phyloP scores from a whole-genome alignment of 2,797 vertebrate genomes.

The Pangasius sanitwongsei region DNA sequence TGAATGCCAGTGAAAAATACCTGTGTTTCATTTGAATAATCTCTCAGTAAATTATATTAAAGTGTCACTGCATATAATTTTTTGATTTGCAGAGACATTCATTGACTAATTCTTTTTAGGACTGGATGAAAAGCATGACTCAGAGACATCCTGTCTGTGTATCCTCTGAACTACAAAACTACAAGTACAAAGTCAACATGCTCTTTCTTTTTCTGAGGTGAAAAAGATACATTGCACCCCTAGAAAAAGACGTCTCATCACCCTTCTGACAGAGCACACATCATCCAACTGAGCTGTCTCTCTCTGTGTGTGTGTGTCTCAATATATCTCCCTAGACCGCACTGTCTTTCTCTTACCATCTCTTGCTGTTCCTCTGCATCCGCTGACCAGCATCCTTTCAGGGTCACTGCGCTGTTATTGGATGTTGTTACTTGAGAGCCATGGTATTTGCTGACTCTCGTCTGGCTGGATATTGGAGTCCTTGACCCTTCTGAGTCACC shows the following conservation, averaged over 20 bases:
- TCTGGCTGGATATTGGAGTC: slow-evolving; percentile 50
- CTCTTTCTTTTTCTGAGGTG: slow-evolving; percentile 22
- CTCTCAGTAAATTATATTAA: not conserved
- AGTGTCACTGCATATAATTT: not conserved
- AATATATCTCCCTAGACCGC: not conserved
- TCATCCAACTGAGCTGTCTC: slow-evolving; percentile 19
- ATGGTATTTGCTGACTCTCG: slow-evolving; percentile 58
- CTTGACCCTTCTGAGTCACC: slow-evolving; percentile 36
- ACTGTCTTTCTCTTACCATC: not conserved
- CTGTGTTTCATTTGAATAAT: not conserved
- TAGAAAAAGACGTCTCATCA: slow-evolving; percentile 18
- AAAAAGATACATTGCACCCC: slow-evolving; percentile 8
- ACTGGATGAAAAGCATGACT: slow-evolving; percentile 23
- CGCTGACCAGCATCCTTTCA: slow-evolving; percentile 46
- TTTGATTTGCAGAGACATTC: not conserved
- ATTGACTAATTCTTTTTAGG: slow-evolving; percentile 33
- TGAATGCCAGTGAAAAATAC: not conserved
- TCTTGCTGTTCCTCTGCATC: not conserved
- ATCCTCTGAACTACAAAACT: slow-evolving; percentile 32
- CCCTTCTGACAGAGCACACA: slow-evolving; percentile 12
- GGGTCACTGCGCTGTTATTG: slow-evolving; percentile 54
- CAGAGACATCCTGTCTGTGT: slow-evolving; percentile 31
- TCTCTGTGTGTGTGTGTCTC: not conserved
- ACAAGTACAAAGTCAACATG: slow-evolving; percentile 34
- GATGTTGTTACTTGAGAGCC: slow-evolving; percentile 59